A percentile compares a stretch with the other conserved stretches of the same genome.
These are phyloP conservation scores for Helicolenus hilgendorfi DNA, from an alignment of 2,797 vertebrate species.

Conservation along the genomic window DNA sequence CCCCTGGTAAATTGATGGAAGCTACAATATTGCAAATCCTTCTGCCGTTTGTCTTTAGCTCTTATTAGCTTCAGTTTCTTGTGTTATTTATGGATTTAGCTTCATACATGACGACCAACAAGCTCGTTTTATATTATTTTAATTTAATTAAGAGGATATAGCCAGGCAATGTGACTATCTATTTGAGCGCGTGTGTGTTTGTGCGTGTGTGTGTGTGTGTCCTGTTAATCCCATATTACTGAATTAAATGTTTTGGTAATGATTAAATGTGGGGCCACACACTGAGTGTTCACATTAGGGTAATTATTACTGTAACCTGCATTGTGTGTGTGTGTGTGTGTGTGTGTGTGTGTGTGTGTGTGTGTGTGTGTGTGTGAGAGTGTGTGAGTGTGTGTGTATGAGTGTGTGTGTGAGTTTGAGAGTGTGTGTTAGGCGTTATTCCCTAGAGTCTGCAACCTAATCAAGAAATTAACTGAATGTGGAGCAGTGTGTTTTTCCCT, in stretches of 20 bases:
- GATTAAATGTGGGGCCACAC: slow-evolving; percentile 72
- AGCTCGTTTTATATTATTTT: slow-evolving; percentile 32
- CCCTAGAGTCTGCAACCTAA: slow-evolving; percentile 62
- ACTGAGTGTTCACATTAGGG: slow-evolving; percentile 66
- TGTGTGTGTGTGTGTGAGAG: slow-evolving; percentile 9
- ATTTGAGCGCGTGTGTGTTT: neutral
- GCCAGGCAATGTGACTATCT: neutral
- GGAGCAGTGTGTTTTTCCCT: slow-evolving; percentile 19
- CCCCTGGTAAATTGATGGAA: neutral
- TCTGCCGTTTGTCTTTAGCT: neutral
- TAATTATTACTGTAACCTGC: slow-evolving; percentile 73
- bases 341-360: slow-evolving; percentile 17
- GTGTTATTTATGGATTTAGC: slow-evolving; percentile 31
- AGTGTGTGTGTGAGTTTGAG: slow-evolving; percentile 16
- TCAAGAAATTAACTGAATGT: slow-evolving; percentile 72
- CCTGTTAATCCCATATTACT: slow-evolving; percentile 47
- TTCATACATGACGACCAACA: slow-evolving; percentile 5
- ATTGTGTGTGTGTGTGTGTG: slow-evolving; percentile 8
- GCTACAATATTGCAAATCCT: neutral
- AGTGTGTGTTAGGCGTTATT: slow-evolving; percentile 38
- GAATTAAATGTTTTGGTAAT: slow-evolving; percentile 79
- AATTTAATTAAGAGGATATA: slow-evolving; percentile 29
- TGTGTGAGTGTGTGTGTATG: slow-evolving; percentile 23
- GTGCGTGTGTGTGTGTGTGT: neutral
- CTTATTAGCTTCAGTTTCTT: neutral